Evolutionary conservation across 1,140 invertebrate genomes (phyloP).

Genomic region (Euwallacea fornicatus): DNA sequence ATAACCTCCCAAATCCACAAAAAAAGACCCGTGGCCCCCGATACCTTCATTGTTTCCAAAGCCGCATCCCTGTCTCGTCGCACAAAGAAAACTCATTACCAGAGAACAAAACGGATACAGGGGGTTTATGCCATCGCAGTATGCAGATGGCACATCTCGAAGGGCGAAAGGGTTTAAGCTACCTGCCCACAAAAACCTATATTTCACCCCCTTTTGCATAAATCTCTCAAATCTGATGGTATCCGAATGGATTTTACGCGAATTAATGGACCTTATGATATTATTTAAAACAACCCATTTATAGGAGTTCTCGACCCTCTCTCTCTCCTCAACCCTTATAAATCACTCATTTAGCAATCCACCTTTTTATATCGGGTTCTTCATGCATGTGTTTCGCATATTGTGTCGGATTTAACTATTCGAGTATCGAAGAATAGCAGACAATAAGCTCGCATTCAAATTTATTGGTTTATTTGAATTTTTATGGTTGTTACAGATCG

Average conservation of each 20-base stretch:
- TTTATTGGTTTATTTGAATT: constrained; percentile 37
- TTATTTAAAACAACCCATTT: constrained; percentile 51
- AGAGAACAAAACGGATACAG: constrained; percentile 30
- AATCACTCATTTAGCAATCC: constrained; percentile 36
- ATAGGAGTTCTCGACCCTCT: constrained; percentile 34
- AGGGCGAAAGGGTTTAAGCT: constrained; percentile 37
- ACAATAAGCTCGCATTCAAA: constrained; percentile 26
- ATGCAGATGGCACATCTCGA: constrained; percentile 30
- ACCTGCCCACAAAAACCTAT: constrained; percentile 45
- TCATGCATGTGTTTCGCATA: constrained; percentile 32
- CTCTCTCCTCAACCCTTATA: constrained; percentile 35
- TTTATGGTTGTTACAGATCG: constrained; percentile 21
- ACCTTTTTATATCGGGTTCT: constrained; percentile 29
- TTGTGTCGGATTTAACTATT: constrained; percentile 16
- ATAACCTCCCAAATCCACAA: too few relatives aligned
- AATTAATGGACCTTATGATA: constrained; percentile 52
- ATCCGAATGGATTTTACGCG: constrained; percentile 40
- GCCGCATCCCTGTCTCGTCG: constrained; percentile 20
- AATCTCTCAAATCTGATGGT: constrained; percentile 33
- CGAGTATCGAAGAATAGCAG: constrained; percentile 22
- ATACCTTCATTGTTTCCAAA: constrained; percentile 26
- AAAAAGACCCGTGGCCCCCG: too few relatives aligned
- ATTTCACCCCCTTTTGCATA: constrained; percentile 42
- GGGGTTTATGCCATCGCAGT: not conserved
- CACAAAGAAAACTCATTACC: constrained; percentile 42